These are phyloP conservation scores for Tipula lateralis DNA, from an alignment of 2,888 invertebrate species.

Conservation along the genomic window DNA sequence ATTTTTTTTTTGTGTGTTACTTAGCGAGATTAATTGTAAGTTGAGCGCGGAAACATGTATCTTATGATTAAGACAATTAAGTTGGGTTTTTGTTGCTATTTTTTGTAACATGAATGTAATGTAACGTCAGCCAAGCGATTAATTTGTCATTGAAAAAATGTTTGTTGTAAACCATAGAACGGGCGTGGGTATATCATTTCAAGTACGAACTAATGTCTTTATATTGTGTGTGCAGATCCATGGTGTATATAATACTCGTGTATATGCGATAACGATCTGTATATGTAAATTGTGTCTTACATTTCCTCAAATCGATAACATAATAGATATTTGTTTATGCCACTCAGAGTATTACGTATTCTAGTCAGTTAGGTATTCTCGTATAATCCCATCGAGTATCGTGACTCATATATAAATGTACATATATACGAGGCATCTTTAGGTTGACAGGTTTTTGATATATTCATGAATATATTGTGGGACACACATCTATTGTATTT, in stretches of 20 bases:
- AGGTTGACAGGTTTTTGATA: neutral
- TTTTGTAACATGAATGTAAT: neutral
- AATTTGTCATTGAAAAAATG: slow-evolving; percentile 2
- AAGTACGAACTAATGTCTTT: neutral
- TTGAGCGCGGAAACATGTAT: neutral
- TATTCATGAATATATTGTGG: neutral
- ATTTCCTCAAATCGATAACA: neutral
- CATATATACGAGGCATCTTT: neutral
- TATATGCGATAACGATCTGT: neutral
- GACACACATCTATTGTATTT: neutral
- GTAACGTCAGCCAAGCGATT: slow-evolving; percentile 11
- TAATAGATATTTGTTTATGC: neutral
- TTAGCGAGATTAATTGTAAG: neutral
- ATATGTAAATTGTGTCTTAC: neutral
- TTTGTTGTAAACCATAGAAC: neutral
- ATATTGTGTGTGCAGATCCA: neutral
- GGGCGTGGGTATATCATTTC: neutral
- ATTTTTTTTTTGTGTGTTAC: neutral
- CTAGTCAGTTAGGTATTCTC: neutral
- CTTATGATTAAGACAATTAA: slow-evolving; percentile 13
- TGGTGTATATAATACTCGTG: neutral
- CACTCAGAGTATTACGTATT: neutral
- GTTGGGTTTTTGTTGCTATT: neutral
- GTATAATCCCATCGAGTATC: neutral
- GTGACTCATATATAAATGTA: neutral